phyloP scores from a whole-genome alignment of 2,113 vertebrate genomes.

The Phocoena sinus region DNA sequence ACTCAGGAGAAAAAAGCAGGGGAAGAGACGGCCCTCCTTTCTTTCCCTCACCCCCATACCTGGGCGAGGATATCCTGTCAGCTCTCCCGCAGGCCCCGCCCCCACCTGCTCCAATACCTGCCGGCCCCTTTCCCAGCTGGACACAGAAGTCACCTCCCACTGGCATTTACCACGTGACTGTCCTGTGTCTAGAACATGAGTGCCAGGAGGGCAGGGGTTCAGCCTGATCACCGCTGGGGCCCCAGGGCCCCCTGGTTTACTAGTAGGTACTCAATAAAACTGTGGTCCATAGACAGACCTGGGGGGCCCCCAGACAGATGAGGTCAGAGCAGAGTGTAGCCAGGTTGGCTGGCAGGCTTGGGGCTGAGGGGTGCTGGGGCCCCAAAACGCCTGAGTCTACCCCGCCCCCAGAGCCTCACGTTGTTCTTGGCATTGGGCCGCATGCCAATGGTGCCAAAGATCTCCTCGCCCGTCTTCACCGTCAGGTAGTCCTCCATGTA shows the following conservation, averaged over 20 bases:
- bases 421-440: constrained; percentile 95
- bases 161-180: rapidly evolving
- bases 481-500: constrained; percentile 96
- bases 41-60: rapidly evolving
- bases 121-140: neutral
- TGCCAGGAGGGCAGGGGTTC: neutral
- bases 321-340: neutral
- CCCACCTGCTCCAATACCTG: no score
- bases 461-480: constrained; percentile 94
- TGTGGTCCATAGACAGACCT: neutral
- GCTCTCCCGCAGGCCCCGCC: rapidly evolving
- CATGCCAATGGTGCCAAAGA: constrained; percentile 94
- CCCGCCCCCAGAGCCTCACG: constrained; percentile 75
- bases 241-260: neutral
- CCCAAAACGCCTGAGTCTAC: neutral
- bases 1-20: neutral
- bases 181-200: neutral
- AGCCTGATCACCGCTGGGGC: neutral
- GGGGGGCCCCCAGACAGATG: neutral
- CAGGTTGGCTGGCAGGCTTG: rapidly evolving
- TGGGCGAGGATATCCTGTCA: rapidly evolving
- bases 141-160: neutral
- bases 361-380: no score
- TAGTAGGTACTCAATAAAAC: neutral
- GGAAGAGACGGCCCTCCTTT: no score